Percentiles rank a stretch among this genome's conserved stretches.
Conservation (phyloP, 2,888 invertebrate species). For the Meta bourneti region DNA sequence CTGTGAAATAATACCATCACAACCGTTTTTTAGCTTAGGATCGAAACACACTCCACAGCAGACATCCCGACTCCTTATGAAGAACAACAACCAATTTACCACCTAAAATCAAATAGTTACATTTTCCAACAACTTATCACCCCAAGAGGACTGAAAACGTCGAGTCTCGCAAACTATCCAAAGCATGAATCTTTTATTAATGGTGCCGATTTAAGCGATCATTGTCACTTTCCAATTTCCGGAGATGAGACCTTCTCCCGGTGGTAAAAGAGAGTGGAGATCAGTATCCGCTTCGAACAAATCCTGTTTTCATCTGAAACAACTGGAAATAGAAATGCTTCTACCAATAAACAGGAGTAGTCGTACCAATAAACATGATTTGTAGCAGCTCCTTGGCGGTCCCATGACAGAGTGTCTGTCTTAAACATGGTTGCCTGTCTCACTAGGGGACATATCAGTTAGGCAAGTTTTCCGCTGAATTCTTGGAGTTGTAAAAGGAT, state of each 20-base stretch:
- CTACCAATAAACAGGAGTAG: background rate
- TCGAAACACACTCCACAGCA: too few relatives aligned
- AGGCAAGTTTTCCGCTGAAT: background rate
- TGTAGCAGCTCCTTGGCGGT: background rate
- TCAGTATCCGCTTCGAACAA: slow-evolving; percentile 7
- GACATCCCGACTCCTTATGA: too few relatives aligned
- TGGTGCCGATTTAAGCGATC: slow-evolving; percentile 24
- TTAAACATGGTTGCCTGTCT: background rate
- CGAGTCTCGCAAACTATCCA: background rate
- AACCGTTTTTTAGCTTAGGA: too few relatives aligned
- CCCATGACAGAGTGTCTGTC: background rate
- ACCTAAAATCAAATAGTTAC: background rate
- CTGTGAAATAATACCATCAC: too few relatives aligned
- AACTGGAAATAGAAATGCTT: background rate
- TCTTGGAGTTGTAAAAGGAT: too few relatives aligned
- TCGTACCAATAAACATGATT: background rate
- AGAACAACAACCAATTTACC: background rate
- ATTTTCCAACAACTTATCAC: background rate
- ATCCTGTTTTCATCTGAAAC: slow-evolving; percentile 1
- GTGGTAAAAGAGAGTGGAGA: slow-evolving; percentile 8
- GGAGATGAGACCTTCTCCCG: background rate
- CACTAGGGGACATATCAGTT: background rate
- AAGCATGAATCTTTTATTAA: slow-evolving; percentile 46
- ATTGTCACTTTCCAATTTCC: slow-evolving; percentile 49
- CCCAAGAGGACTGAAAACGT: background rate